Percentiles rank a stretch among this genome's conserved stretches.
phyloP scores from a whole-genome alignment of 2,888 invertebrate genomes.

The Mylabris sibirica region DNA sequence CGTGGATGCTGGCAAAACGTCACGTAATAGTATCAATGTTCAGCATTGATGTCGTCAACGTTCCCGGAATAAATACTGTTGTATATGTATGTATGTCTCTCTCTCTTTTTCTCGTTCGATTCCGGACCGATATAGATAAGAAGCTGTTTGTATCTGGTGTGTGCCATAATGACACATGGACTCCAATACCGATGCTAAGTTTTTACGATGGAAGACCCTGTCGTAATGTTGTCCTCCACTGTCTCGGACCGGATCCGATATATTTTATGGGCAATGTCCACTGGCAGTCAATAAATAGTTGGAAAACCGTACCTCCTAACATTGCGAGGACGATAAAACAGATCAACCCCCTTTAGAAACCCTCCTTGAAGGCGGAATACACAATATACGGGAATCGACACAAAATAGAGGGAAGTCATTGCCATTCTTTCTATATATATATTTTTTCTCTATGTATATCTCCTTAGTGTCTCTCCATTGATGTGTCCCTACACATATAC shows the following conservation, averaged over 20 bases:
- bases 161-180: constrained; percentile 58
- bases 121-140: constrained; percentile 41
- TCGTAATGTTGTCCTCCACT: constrained; percentile 48
- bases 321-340: constrained; percentile 50
- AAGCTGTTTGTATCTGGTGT: constrained; percentile 58
- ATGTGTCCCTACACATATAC: neutral
- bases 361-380: constrained; percentile 58
- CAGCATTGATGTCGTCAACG: neutral
- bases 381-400: constrained; percentile 53
- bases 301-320: constrained; percentile 52
- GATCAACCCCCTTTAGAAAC: constrained; percentile 48
- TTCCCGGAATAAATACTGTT: constrained; percentile 3
- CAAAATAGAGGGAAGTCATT: constrained; percentile 19
- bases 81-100: neutral
- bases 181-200: constrained; percentile 54
- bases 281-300: constrained; percentile 62
- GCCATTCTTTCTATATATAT: constrained; percentile 2
- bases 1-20: neutral
- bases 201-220: constrained; percentile 57
- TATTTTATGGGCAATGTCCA: constrained; percentile 63
- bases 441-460: neutral
- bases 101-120: neutral
- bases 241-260: constrained; percentile 59
- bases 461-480: constrained; percentile 19
- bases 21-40: constrained; percentile 9